phyloP scores from a whole-genome alignment of 2,888 invertebrate species.

The Orthosia incerta region DNA sequence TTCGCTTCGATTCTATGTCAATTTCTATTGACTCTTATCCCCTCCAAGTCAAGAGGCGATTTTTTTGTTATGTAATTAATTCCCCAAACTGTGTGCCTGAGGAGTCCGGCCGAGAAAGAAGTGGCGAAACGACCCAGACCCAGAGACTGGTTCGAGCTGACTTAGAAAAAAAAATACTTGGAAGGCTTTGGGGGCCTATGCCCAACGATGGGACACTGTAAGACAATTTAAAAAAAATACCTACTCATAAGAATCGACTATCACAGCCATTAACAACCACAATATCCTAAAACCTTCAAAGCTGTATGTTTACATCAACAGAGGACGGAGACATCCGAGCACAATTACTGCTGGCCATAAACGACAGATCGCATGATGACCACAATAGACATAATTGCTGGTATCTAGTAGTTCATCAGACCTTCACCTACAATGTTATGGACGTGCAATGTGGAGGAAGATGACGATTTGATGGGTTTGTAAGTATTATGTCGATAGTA shows the following conservation, averaged over 20 bases:
- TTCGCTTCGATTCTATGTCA: too few relatives aligned
- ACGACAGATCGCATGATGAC: slow-evolving; percentile 79
- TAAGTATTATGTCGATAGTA: slow-evolving; percentile 32
- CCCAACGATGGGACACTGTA: too few relatives aligned
- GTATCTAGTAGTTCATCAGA: slow-evolving; percentile 74
- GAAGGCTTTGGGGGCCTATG: too few relatives aligned
- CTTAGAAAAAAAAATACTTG: too few relatives aligned
- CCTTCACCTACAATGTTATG: slow-evolving; percentile 78
- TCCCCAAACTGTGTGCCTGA: too few relatives aligned
- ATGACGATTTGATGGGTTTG: slow-evolving; percentile 35
- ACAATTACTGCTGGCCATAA: slow-evolving; percentile 66
- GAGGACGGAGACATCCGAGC: slow-evolving; percentile 55
- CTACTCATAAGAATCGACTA: neutral
- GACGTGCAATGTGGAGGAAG: slow-evolving; percentile 43
- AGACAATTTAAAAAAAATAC: neutral
- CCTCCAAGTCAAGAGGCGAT: too few relatives aligned
- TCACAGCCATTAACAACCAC: slow-evolving; percentile 1
- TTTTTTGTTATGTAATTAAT: too few relatives aligned
- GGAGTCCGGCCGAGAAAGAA: too few relatives aligned
- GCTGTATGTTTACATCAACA: slow-evolving; percentile 40
- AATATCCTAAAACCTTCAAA: slow-evolving; percentile 59
- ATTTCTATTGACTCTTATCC: too few relatives aligned
- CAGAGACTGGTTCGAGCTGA: too few relatives aligned
- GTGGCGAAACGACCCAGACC: too few relatives aligned
- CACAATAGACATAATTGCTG: slow-evolving; percentile 78